Evolutionary conservation across 2,888 invertebrate genomes (phyloP), one percentile per base, ranked within the genome.

Genomic region (Lasioglossum morio): DNA sequence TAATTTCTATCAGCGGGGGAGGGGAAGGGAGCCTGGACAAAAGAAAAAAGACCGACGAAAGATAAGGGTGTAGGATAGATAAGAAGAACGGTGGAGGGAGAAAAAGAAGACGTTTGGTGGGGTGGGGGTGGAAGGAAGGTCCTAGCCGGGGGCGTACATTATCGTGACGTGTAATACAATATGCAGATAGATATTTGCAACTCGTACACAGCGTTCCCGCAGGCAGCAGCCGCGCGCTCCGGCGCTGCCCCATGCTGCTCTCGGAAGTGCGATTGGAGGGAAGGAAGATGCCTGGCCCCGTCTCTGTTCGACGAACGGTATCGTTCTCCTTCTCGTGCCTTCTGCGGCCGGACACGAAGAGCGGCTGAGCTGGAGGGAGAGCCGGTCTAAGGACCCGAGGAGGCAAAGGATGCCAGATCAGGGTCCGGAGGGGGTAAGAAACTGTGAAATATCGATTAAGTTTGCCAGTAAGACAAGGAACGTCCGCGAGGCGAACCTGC

Each of bases 371-470:
- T 73, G 87, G 81, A 90, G 77, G 83, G 87, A 87, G 89, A 88
- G 78, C 53, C 30, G 66, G 82, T 73, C 81, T 79, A 79, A 77
- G 79, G 79, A 76, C 79, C 43, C 37, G 73, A 66, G 23, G 81
- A 87, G 81, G 80, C 84, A 85, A 70, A 84, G 82, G 83, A 87
- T 30, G 86, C 80, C 46, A 72, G 75, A 82, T 76, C 53, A 78
- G 87, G 88, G 87, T 85, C 86, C 89, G 92, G 95, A 93, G 95
- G 94, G 95, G 94, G 95, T 95, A 95, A 95, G 95, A 95, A 95
- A 95, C 95, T 95, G 95, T 95, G 95, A 95, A 95, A 95, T 95
- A 95, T 95, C 95, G 95, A 95, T 95, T 95, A 95, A 95, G 95
- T 95, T 95, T 95, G 95, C 95, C 94, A 94, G 95, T 94, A 95